phyloP scores from a whole-genome alignment of 2,888 invertebrate genomes.

The Lithophane semibrunnea region DNA sequence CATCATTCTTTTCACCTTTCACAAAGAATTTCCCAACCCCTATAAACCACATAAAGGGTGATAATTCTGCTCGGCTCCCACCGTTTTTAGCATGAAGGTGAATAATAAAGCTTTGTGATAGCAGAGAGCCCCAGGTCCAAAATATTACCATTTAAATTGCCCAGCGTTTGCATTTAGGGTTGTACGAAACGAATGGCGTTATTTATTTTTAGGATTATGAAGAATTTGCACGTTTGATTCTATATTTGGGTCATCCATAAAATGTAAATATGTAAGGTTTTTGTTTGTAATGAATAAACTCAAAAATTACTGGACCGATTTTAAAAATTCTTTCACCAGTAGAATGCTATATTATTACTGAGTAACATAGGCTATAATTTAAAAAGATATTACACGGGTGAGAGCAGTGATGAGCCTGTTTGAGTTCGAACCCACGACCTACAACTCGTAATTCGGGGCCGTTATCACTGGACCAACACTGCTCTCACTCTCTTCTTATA shows the following conservation, averaged over 20 bases:
- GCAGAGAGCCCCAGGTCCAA: conserved; percentile 58
- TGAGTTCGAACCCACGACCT: too few species aligned
- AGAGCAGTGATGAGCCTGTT: too few species aligned
- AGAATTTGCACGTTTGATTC: neutral
- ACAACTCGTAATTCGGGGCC: too few species aligned
- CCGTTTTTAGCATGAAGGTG: conserved; percentile 46
- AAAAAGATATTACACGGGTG: too few species aligned
- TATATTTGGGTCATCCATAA: neutral
- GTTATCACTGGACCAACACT: too few species aligned
- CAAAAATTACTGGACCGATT: too few species aligned
- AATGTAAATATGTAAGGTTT: too few species aligned
- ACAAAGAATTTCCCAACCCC: conserved; percentile 9
- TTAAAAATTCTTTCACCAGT: too few species aligned
- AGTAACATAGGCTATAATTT: too few species aligned
- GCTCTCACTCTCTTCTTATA: too few species aligned
- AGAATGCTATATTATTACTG: too few species aligned
- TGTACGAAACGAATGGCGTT: conserved; percentile 25
- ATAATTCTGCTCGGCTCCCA: conserved; percentile 42
- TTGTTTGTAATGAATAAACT: too few species aligned
- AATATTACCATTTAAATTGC: conserved; percentile 80
- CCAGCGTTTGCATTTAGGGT: conserved; percentile 58
- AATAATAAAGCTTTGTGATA: conserved; percentile 61
- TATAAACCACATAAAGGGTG: conserved; percentile 21
- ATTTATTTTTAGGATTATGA: conserved; percentile 25
- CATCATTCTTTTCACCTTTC: neutral